Percentiles rank a stretch among this genome's conserved stretches.
Conservation (phyloP, 2,888 invertebrate genomes). For the Agrypnus murinus region DNA sequence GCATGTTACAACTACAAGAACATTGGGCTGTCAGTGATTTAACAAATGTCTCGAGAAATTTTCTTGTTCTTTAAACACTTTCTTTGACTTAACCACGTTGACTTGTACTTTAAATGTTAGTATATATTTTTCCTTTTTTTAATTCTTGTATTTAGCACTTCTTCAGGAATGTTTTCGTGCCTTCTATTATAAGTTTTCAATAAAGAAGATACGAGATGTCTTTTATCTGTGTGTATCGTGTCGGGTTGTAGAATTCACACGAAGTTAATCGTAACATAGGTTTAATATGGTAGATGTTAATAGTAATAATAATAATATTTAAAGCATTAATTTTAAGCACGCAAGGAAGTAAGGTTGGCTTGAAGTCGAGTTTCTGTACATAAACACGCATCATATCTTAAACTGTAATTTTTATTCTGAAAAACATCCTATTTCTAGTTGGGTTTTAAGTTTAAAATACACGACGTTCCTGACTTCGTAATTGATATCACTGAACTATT, state of each 20-base stretch:
- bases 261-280: slow-evolving; percentile 10
- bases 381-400: slow-evolving; percentile 31
- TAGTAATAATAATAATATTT: slow-evolving; percentile 30
- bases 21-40: slow-evolving; percentile 54
- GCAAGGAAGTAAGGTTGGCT: slow-evolving; percentile 35
- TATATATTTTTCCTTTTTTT: slow-evolving; percentile 14
- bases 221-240: slow-evolving; percentile 9
- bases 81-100: slow-evolving; percentile 28
- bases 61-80: slow-evolving; percentile 50
- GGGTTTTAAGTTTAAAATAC: slow-evolving; percentile 27
- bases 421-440: slow-evolving; percentile 21
- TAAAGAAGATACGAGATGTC: background rate
- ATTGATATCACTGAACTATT: slow-evolving; percentile 31
- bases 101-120: slow-evolving; percentile 26
- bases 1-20: slow-evolving; percentile 56
- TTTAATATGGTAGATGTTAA: slow-evolving; percentile 25
- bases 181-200: slow-evolving; percentile 8
- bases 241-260: slow-evolving; percentile 13
- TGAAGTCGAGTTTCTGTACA: slow-evolving; percentile 27
- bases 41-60: slow-evolving; percentile 55
- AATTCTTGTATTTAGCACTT: background rate
- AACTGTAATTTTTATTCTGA: slow-evolving; percentile 29
- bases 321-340: slow-evolving; percentile 36
- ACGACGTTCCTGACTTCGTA: slow-evolving; percentile 17
- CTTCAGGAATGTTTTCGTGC: background rate